These are phyloP conservation scores for Zaprionus taronus DNA, from an alignment of 1,140 invertebrate species.

Conservation along the genomic window DNA sequence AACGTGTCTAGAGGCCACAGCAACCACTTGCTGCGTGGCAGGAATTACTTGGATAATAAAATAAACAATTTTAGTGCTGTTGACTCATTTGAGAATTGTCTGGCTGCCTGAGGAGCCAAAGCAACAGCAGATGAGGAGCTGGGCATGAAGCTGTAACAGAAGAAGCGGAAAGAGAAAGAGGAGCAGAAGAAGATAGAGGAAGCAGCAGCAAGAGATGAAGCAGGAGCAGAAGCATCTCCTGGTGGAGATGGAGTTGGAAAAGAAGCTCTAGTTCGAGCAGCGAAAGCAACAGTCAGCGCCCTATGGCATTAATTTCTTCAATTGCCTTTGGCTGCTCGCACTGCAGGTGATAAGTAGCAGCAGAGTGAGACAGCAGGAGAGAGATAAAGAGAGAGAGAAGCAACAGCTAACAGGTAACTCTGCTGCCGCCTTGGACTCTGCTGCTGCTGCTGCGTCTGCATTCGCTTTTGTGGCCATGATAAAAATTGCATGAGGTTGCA, in stretches of 20 bases:
- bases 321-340: slow-evolving; percentile 55
- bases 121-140: not conserved
- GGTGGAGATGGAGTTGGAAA: too few species aligned
- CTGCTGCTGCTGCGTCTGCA: slow-evolving; percentile 31
- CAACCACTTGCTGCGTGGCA: slow-evolving; percentile 28
- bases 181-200: too few species aligned
- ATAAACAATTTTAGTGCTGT: slow-evolving; percentile 83
- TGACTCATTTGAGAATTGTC: slow-evolving; percentile 84
- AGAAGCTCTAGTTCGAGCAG: not conserved
- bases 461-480: slow-evolving; percentile 73
- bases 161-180: too few species aligned
- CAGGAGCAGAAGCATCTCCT: too few species aligned
- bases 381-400: slow-evolving; percentile 1
- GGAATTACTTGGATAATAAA: slow-evolving; percentile 71
- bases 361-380: slow-evolving; percentile 29
- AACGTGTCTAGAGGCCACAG: too few species aligned
- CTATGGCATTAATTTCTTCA: slow-evolving; percentile 77
- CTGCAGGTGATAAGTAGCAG: slow-evolving; percentile 36
- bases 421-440: not conserved
- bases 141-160: too few species aligned
- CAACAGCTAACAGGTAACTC: not conserved
- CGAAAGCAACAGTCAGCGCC: slow-evolving; percentile 66
- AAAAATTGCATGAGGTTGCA: slow-evolving; percentile 83
- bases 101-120: slow-evolving; percentile 39
- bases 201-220: too few species aligned